Base-by-base conservation (phyloP, 2,113 vertebrate species). In the Eira barbara region DNA sequence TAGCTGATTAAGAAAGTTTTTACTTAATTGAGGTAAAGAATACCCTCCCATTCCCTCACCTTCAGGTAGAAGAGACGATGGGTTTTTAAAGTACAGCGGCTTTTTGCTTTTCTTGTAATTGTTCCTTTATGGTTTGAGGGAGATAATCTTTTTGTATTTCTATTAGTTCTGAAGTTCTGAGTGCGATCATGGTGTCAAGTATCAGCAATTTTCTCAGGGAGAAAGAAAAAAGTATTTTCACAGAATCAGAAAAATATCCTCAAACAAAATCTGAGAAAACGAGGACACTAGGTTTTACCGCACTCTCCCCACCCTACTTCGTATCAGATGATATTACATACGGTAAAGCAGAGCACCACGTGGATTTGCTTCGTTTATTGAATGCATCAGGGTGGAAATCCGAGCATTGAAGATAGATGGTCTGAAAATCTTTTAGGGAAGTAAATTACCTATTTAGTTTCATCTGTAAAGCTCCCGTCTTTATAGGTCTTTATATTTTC, bases 331-430 rank as follows among this genome's bases (percentile, higher is more conserved):
- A 89, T 3, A 3, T 82, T 74, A 59, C 29, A 59, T 81, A 95
- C 98, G 97, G 31, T 89, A 39, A 97, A 98, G 59, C 47, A 92
- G 91, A 89, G 73, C 55, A 76, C 36, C 78, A 10, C 9, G 84
- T 97, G 94, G 80, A 87, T 94, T 94, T 97, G 80, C 92, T 97
- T 95, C 23, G 73, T 97, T 95, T 95, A 98, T 91, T 84, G 71
- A 98, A 79, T 97, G 81, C 95, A 90, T 92, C 57, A 59, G 65
- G 81, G 73, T 95, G 57, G 97, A 84, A 91, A 98, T 92, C 82
- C 78, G 97, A 97, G 78, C 63, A 95, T 95, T 29, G 83, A 65
- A 91, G 47, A 87, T 47, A 63, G 45, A 14, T 0, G 0, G 65
- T 20, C 89, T 97, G 95, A 97, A 98, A 92, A 63, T 36, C 2